Conservation (phyloP, 53 echinoderm and acorn worm genomes). For the Holothuria scabra region DNA sequence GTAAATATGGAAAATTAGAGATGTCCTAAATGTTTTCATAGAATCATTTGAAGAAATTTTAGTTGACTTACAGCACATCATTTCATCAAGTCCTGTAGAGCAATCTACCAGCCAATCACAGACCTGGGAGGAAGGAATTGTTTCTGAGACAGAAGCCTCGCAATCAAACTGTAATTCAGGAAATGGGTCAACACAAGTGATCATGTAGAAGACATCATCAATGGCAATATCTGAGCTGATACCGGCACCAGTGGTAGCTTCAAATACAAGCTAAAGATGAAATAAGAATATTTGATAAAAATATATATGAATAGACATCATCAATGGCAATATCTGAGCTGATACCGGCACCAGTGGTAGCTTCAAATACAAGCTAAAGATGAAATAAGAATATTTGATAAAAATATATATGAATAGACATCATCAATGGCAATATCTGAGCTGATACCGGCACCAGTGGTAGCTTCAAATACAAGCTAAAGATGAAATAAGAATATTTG, state of each 20-base stretch:
- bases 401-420: not conserved
- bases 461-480: not conserved
- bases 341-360: constrained; percentile 38
- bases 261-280: too few relatives aligned
- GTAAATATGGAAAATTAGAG: too few relatives aligned
- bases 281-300: too few relatives aligned
- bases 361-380: constrained; percentile 64
- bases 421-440: not conserved
- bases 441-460: not conserved
- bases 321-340: constrained; percentile 69
- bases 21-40: too few relatives aligned
- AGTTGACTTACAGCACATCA: not conserved
- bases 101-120: constrained; percentile 19
- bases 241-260: too few relatives aligned
- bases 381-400: too few relatives aligned
- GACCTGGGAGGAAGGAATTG: not conserved
- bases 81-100: not conserved
- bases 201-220: constrained; percentile 48
- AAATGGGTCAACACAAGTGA: not conserved
- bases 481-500: too few relatives aligned
- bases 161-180: constrained; percentile 1
- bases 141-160: not conserved
- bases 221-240: constrained; percentile 59
- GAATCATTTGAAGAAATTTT: too few relatives aligned
- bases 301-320: constrained; percentile 32